A percentile compares a stretch with the other conserved stretches of the same genome.
phyloP scores from a whole-genome alignment of 2,113 vertebrate genomes.

The Pao palembangensis region DNA sequence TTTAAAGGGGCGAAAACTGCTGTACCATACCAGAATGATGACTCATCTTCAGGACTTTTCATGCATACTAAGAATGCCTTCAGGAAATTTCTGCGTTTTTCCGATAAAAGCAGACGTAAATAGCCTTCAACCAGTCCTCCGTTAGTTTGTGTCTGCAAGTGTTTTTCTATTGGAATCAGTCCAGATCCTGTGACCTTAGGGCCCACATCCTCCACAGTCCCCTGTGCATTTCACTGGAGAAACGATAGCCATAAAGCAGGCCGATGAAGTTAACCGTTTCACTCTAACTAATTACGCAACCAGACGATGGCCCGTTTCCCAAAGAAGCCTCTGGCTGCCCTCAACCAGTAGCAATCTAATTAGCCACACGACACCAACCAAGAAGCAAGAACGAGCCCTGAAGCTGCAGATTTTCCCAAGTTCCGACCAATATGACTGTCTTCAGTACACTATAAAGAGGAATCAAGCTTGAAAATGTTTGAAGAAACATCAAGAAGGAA shows the following conservation, averaged over 20 bases:
- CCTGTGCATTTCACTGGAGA: conserved; percentile 26
- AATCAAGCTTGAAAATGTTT: no score
- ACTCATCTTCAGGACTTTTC: no score
- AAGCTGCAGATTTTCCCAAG: conserved; percentile 1
- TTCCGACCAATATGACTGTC: background rate
- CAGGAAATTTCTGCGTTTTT: conserved; percentile 10
- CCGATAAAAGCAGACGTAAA: conserved; percentile 15
- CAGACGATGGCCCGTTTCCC: conserved; percentile 32
- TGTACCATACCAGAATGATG: background rate
- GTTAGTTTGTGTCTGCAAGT: conserved; percentile 10
- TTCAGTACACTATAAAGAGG: background rate
- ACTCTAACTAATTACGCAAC: conserved; percentile 48
- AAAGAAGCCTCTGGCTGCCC: conserved; percentile 44
- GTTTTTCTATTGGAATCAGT: conserved; percentile 25
- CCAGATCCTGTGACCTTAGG: conserved; percentile 15
- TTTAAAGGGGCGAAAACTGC: conserved; percentile 14
- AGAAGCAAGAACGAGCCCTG: conserved; percentile 14
- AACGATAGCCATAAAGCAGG: conserved; percentile 22
- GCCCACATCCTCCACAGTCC: conserved; percentile 23
- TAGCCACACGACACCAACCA: conserved; percentile 42
- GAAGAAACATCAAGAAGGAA: no score
- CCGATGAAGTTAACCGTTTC: conserved; percentile 42
- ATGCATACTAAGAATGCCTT: no score
- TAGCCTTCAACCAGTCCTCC: background rate
- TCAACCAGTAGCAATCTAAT: conserved; percentile 36